Evolutionary conservation across 2,888 invertebrate genomes (phyloP).

Genomic region (Drosophila diplacantha): DNA sequence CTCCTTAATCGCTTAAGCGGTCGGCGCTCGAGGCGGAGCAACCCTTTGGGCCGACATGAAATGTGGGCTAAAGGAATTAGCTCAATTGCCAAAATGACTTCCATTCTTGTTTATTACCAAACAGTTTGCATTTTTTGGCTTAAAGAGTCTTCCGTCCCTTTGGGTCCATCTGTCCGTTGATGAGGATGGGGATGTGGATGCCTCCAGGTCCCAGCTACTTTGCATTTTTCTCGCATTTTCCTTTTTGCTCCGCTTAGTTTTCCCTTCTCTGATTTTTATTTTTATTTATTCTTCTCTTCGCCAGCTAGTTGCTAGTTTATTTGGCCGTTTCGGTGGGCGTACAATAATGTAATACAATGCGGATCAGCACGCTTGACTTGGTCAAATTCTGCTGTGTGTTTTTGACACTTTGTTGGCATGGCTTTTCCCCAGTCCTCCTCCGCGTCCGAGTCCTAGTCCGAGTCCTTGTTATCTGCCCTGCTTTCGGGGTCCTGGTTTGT

Average conservation of each 20-base stretch:
- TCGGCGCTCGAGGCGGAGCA: conserved; percentile 18
- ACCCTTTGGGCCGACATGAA: conserved; percentile 33
- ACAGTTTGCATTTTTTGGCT: conserved; percentile 42
- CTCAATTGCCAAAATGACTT: conserved; percentile 34
- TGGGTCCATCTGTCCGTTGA: conserved; percentile 12
- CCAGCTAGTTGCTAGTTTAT: conserved; percentile 40
- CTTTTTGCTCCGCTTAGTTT: conserved; percentile 14
- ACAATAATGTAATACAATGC: conserved; percentile 45
- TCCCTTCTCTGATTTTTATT: conserved; percentile 18
- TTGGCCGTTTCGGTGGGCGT: conserved; percentile 40
- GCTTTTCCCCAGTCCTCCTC: background rate
- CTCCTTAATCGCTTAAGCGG: conserved; percentile 39
- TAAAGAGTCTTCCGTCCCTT: conserved; percentile 17
- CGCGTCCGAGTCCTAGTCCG: background rate
- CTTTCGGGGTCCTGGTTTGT: conserved; percentile 39
- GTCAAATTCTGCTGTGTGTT: conserved; percentile 55
- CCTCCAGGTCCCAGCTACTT: conserved; percentile 7
- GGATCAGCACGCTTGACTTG: conserved; percentile 65
- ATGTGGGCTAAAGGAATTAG: conserved; percentile 41
- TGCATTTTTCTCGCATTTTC: conserved; percentile 35
- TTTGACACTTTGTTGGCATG: conserved; percentile 55
- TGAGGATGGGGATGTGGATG: conserved; percentile 1
- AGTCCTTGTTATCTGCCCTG: conserved; percentile 13
- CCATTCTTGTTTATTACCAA: conserved; percentile 46
- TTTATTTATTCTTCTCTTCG: conserved; percentile 5